Base-by-base conservation (phyloP, 2,113 vertebrate species). In the Cathartes aura region DNA sequence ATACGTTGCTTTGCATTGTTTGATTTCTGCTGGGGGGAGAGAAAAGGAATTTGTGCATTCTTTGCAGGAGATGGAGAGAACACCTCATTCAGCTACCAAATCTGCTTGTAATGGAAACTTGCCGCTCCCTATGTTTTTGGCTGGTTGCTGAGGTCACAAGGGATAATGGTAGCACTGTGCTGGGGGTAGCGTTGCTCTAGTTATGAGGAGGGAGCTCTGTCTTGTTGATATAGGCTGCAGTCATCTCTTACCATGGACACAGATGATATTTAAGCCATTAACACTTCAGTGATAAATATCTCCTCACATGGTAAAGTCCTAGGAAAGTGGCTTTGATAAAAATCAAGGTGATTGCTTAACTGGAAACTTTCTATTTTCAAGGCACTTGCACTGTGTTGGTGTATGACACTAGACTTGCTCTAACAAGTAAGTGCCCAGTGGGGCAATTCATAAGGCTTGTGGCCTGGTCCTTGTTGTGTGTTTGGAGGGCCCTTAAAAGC, bases 71-170 rank as follows among this genome's bases (percentile, higher is more conserved):
- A 80, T 82, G 71, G 84, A 94, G 74, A 48, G 36, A 94, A 70
- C 95, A 86, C 82, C 81, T 71, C 56, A 58, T 89, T 89, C 55
- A 53, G 73, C 63, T 66, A 85, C 34, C n/a, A 58, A 52, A 82
- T 90, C 43, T 1, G 20, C 90, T 88, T 67, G 66, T 82, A 85
- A 82, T 8, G 64, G 90, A 79, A 94, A 67, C 48, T 48, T 64
- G 74, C 95, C 42, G 23, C 95, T 97, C 97, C 95, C 87, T 76
- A 17, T 34, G 42, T 96, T 97, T 96, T 97, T 97, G 90, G 93
- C 96, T 90, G 53, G 66, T 66, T 88, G 79, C 79, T 80, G 90
- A 85, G 90, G 88, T 97, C 90, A 90, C 78, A 73, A 80, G 53
- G 78, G 90, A 40, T 89, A 88, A 76, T 50, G 70, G 63, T 56